Evolutionary conservation across 2,797 vertebrate genomes (phyloP), one percentile per base, ranked within the genome.

Genomic region (Rhinoraja longicauda): DNA sequence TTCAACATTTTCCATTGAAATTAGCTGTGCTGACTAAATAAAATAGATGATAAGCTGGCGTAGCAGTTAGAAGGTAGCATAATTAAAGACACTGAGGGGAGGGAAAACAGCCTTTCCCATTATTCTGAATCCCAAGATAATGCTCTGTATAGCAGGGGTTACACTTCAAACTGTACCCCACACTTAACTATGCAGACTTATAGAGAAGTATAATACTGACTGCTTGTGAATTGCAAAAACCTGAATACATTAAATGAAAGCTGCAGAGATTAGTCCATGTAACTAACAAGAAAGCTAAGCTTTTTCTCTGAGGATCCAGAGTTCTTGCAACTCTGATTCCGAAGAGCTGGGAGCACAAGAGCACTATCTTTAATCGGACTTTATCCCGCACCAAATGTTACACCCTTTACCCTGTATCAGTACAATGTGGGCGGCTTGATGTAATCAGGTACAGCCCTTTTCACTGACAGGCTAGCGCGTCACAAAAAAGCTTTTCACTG

Each of bases 51-150:
- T 29, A 76, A 13, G 9, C 24, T 62, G 24, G 57, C 57, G 17
- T 29, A 26, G 36, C 15, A 95, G 93, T 93, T 94, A 93, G 94
- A 94, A 96, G 97, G 97, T 95, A 95, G 95, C 95, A 94, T 95
- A 94, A 97, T 97, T 96, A 96, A 1, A 39, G 93, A 45, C 45
- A 45, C 45, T 45, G 39, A 45, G 45, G 45, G 45, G 45, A 2
- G 45, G 45, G 45, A 45, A 95, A 96, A 96, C 95, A 3, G 15
- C 21, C 57, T 17, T 76, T 19, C 70, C 21, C 72, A 64, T 64
- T 26, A 67, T n/a, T 88, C 84, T 21, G n/a, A 36, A 17, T 67
- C n/a, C 84, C 84, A 64, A 67, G n/a, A 17, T 59, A n/a, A 5
- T 15, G 26, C 53, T 29, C 53, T 62, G 82, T 12, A 86, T 0